Conservation (phyloP, 2,888 invertebrate genomes). For the Megastigmus dorsalis region DNA sequence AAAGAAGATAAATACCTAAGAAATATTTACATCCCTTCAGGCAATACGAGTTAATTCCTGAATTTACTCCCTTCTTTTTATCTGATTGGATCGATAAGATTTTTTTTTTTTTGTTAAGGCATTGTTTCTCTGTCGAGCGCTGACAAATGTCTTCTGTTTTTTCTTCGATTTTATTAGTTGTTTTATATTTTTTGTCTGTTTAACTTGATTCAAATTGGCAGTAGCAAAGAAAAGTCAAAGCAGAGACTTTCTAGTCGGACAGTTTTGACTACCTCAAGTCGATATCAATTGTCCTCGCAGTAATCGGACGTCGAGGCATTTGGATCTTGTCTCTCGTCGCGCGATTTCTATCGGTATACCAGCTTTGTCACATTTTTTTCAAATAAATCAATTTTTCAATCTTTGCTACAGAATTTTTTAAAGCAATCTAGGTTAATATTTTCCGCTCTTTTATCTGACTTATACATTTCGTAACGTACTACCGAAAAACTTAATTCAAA, state of each 20-base stretch:
- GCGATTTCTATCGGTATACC: slow-evolving; percentile 18
- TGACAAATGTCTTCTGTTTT: slow-evolving; percentile 36
- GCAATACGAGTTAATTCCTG: slow-evolving; percentile 32
- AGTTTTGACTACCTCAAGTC: slow-evolving; percentile 29
- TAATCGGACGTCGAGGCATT: slow-evolving; percentile 22
- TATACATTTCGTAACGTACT: no score
- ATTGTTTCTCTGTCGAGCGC: slow-evolving; percentile 59
- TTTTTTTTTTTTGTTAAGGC: slow-evolving; percentile 63
- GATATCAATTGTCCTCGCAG: slow-evolving; percentile 47
- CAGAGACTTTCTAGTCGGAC: slow-evolving; percentile 49
- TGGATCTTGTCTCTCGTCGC: slow-evolving; percentile 19
- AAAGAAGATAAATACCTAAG: slow-evolving; percentile 48
- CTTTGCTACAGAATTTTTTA: not conserved
- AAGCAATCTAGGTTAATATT: no score
- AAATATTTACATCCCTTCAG: slow-evolving; percentile 52
- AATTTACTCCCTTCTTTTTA: slow-evolving; percentile 18
- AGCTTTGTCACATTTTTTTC: no score
- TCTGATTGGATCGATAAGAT: slow-evolving; percentile 45
- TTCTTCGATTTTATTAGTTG: slow-evolving; percentile 25
- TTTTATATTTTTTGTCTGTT: slow-evolving; percentile 45
- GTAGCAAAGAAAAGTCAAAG: slow-evolving; percentile 61
- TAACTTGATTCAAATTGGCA: slow-evolving; percentile 61
- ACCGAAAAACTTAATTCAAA: no score
- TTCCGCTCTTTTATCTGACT: no score
- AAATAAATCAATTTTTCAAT: no score